A percentile compares a stretch with the other conserved stretches of the same genome.
Evolutionary conservation across 1,140 invertebrate genomes (phyloP).

Genomic region (Heliothis subflexa): DNA sequence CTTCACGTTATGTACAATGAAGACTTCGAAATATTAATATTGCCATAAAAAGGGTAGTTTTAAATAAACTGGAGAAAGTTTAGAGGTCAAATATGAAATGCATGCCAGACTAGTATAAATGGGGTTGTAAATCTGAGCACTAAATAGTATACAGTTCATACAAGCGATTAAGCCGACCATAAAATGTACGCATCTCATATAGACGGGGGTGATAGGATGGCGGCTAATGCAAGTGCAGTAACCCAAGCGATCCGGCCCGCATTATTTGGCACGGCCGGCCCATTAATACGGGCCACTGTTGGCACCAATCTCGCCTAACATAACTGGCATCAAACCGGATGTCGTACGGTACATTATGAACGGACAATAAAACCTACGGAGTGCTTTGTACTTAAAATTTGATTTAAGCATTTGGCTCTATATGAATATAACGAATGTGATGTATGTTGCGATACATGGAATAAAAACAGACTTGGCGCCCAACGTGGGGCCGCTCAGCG

Average conservation of each 20-base stretch:
- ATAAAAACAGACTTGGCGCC: constrained; percentile 58
- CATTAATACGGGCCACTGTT: constrained; percentile 73
- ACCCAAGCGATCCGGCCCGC: constrained; percentile 50
- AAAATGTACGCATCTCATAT: constrained; percentile 31
- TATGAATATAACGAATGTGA: constrained; percentile 40
- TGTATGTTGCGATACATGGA: constrained; percentile 11
- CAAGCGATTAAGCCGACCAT: constrained; percentile 30
- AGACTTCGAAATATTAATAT: constrained; percentile 10
- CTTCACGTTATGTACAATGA: not conserved
- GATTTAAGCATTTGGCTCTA: constrained; percentile 52
- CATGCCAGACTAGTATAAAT: constrained; percentile 19
- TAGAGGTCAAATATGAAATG: constrained; percentile 19
- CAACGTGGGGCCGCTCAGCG: constrained; percentile 55
- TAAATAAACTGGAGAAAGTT: not conserved
- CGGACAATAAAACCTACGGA: constrained; percentile 76
- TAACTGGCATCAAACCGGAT: constrained; percentile 79
- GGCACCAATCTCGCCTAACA: constrained; percentile 72
- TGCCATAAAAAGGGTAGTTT: constrained; percentile 8
- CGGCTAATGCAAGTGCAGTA: constrained; percentile 72
- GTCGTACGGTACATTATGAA: constrained; percentile 79
- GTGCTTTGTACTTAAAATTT: constrained; percentile 72
- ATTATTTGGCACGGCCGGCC: constrained; percentile 77
- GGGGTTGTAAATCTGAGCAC: constrained; percentile 13
- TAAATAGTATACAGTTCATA: constrained; percentile 32
- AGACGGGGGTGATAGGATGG: constrained; percentile 43